Percentiles rank a stretch among this genome's conserved stretches.
Conservation (phyloP, 2,797 vertebrate species). For the Coregonus suidteri region DNA sequence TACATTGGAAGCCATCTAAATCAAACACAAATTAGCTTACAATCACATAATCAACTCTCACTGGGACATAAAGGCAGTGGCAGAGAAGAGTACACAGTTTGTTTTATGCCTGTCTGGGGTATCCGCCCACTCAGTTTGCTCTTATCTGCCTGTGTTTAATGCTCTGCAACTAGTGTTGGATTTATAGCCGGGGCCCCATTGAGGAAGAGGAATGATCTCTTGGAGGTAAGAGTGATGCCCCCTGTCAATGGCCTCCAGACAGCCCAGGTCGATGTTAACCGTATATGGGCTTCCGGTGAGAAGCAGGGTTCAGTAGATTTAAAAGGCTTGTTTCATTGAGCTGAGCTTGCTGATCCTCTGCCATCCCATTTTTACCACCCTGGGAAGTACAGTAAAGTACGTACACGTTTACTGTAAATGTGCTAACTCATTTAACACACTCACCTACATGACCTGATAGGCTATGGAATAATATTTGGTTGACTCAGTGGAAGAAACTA, state of each 20-base stretch:
- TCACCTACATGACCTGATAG: background rate
- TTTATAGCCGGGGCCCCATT: background rate
- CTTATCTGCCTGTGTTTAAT: background rate
- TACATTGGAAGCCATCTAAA: background rate
- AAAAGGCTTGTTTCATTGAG: constrained; percentile 8
- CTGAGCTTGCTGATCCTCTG: background rate
- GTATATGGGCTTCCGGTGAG: background rate
- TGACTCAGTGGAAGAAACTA: background rate
- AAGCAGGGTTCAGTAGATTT: background rate
- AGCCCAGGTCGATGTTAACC: constrained; percentile 1
- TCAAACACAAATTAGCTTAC: background rate
- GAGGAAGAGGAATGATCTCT: background rate
- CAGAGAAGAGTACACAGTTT: background rate
- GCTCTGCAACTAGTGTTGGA: background rate
- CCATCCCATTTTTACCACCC: constrained; percentile 1
- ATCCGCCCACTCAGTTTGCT: background rate
- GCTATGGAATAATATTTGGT: background rate
- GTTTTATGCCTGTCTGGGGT: background rate
- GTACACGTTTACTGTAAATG: background rate
- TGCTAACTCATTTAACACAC: background rate
- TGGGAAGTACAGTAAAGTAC: background rate
- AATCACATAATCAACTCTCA: background rate
- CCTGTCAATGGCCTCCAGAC: background rate
- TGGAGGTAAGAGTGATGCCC: background rate
- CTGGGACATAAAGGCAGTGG: background rate